Evolutionary conservation across 2,113 vertebrate species (phyloP), one percentile per base, ranked within the genome.

Genomic region (Galemys pyrenaicus): DNA sequence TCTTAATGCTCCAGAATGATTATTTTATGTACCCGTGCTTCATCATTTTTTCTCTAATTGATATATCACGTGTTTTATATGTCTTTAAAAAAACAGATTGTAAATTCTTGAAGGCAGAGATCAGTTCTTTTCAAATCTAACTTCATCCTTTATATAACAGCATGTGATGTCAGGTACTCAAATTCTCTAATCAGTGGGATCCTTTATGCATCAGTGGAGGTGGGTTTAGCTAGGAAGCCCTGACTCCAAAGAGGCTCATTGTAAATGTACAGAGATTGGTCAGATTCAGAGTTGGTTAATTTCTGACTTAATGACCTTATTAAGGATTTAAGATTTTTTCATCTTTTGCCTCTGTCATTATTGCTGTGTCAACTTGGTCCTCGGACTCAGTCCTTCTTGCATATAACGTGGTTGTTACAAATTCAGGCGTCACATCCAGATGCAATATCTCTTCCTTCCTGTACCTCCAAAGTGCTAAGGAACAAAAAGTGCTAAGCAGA

Each of bases 21-120:
- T 75, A 77, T 58, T 82, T 44, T 81, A 0, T 89, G 39, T 82
- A 37, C 39, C 58, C 79, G 54, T 62, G 28, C 62, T 71, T 84
- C 46, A 88, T 71, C 71, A 26, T 84, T 94, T 95, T 54, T 91
- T 87, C 64, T 94, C 71, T 75, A 75, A 56, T 68, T 94, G n/a
- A 51, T 85, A 17, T 24, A 67, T 64, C 24, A 79, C 6, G 58
- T 93, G 22, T 88, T 89, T 82, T 95, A 19, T 16, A 56, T 90
- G 19, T 81, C 44, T 92, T 51, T 20, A 70, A 74, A 77, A 92
- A 92, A 79, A 65, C n/a, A 81, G 60, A 78, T 49, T 49, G 1
- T 79, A 85, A 71, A 41, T 35, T 77, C 51, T 78, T 94, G 32
- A 84, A 46, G 44, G 46, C 56, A 84, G 79, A 95, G 49, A 84